These are phyloP conservation scores for Lutraria lutraria DNA, from an alignment of 2,888 invertebrate species.

Conservation along the genomic window DNA sequence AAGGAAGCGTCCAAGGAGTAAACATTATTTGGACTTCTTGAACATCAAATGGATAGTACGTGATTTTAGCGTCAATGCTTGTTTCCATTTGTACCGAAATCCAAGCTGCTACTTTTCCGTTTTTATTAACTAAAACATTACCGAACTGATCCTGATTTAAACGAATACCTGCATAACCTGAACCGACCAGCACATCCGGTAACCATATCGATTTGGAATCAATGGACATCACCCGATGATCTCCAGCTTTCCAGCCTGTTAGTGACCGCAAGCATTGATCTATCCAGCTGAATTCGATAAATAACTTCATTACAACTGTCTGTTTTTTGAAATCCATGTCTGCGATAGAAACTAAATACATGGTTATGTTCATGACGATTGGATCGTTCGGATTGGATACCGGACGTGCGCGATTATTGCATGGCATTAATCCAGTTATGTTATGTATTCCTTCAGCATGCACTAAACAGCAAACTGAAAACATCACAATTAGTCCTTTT, in stretches of 20 bases:
- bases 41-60: conserved; percentile 23
- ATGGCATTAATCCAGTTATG: neutral
- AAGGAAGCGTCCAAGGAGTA: neutral
- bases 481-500: neutral
- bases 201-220: conserved; percentile 14
- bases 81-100: neutral
- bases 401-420: neutral
- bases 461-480: neutral
- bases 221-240: neutral
- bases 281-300: neutral
- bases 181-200: neutral
- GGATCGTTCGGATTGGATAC: neutral
- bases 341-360: conserved; percentile 1
- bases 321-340: conserved; percentile 19
- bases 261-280: neutral
- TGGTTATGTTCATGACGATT: neutral
- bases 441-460: neutral
- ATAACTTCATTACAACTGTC: neutral
- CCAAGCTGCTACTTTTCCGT: neutral
- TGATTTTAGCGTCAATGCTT: neutral
- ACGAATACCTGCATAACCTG: neutral
- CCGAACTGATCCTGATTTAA: neutral
- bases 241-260: neutral
- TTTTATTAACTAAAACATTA: neutral
- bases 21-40: neutral